Base-by-base conservation (phyloP, 2,797 vertebrate genomes). In the Xenops minutus region DNA sequence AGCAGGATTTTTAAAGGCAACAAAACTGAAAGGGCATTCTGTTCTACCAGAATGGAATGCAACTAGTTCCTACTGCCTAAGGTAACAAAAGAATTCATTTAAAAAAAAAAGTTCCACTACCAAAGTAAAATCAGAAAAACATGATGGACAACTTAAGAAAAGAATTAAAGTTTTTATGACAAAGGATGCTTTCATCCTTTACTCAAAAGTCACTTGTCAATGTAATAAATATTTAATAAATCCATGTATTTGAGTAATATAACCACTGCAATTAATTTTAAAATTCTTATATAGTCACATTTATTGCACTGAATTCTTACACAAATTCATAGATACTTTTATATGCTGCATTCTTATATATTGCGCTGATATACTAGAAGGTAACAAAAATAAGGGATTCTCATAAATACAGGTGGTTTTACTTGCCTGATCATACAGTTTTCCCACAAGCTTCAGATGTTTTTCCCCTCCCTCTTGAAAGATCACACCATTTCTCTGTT, bases 391-490 rank as follows among this genome's bases (percentile, higher is more conserved):
- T 12, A 18, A 66, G 5, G 8, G 7, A 5, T 62, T 88, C 29
- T 78, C 34, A 61, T 3, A 79, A 92, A 74, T 3, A n/a, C 74
- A 96, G 27, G 7, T 41, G 14, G 9, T 82, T 96, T 88, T 68
- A 97, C 97, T 97, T 98, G 98, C 99, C 99, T 99, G 99, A 97
- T 99, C 99, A 83, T 99, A 99, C 5, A 99, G 98, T 87, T 99
- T 99, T 83, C 99, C 99, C 89, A 99, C 99, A 72, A 99, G 98
- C 96, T 99, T 99, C 55, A 99, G 98, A 95, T 99, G 99, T 93
- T 99, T 99, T 96, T 99, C 99, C 92, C 99, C 99, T 62, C 99
- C 99, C 95, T 99, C 99, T 34, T 99, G 98, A 98, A 99, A 99
- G 91, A 99, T 98, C 32, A 99, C 99, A 6, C 99, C 99, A 48